These are phyloP conservation scores for Steinernema hermaphroditum DNA, from an alignment of 2,888 invertebrate species.

Conservation along the genomic window DNA sequence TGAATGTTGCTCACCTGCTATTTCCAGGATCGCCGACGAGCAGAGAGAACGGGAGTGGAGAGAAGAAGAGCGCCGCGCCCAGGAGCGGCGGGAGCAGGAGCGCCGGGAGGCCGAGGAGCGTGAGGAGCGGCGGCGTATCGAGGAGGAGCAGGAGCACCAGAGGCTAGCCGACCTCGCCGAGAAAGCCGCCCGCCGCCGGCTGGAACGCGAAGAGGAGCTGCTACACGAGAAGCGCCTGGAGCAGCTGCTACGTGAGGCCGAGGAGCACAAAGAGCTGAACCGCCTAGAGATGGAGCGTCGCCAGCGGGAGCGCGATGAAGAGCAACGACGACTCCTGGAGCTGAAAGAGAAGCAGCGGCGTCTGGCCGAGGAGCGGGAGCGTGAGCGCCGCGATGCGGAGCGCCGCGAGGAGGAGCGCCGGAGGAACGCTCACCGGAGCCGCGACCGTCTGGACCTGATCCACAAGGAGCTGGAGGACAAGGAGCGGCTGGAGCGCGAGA, in stretches of 20 bases:
- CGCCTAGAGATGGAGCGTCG: constrained; percentile 57
- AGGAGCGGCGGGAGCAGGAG: constrained; percentile 58
- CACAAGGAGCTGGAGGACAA: constrained; percentile 59
- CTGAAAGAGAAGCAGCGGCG: constrained; percentile 57
- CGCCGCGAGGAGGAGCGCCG: constrained; percentile 56
- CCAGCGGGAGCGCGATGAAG: constrained; percentile 53
- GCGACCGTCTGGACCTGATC: constrained; percentile 59
- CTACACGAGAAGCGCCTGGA: constrained; percentile 30
- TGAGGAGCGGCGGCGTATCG: constrained; percentile 52
- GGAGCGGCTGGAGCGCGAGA: constrained; percentile 63
- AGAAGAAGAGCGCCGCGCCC: constrained; percentile 57
- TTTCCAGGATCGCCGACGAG: constrained; percentile 3
- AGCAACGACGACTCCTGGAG: constrained; percentile 59
- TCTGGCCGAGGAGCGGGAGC: constrained; percentile 61
- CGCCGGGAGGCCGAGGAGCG: constrained; percentile 59
- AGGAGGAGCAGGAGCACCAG: constrained; percentile 58
- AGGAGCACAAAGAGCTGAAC: constrained; percentile 49
- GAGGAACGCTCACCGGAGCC: constrained; percentile 57
- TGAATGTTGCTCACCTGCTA: constrained; percentile 23
- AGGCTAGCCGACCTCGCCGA: constrained; percentile 54
- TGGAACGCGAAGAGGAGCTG: constrained; percentile 39
- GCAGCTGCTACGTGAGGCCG: constrained; percentile 38
- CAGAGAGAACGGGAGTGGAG: constrained; percentile 35
- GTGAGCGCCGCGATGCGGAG: constrained; percentile 59
- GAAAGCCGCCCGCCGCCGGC: constrained; percentile 43